Conservation (phyloP, 2,888 invertebrate genomes). For the Tetanocera ferruginea region DNA sequence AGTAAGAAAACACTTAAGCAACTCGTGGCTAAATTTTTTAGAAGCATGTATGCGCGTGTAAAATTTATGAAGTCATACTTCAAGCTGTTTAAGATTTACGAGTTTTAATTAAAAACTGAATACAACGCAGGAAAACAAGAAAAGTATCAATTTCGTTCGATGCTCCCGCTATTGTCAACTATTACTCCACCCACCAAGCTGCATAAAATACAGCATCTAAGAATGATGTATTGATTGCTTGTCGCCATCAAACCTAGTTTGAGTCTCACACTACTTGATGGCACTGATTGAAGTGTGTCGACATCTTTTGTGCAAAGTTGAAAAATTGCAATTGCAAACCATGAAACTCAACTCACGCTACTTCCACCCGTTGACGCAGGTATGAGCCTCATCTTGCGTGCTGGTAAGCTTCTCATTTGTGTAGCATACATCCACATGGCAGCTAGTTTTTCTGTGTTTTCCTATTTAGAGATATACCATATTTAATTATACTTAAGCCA, state of each 20-base stretch:
- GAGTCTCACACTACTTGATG: not conserved
- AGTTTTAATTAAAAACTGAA: constrained; percentile 22
- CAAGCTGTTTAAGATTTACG: constrained; percentile 18
- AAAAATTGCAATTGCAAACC: not conserved
- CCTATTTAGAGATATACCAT: constrained; percentile 45
- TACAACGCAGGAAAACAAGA: not conserved
- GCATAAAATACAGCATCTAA: not conserved
- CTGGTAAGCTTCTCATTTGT: constrained; percentile 57
- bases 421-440: constrained; percentile 65
- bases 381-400: constrained; percentile 61
- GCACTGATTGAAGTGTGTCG: not conserved
- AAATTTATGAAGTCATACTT: constrained; percentile 12
- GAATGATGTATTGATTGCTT: too few relatives aligned
- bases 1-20: not conserved
- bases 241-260: not conserved
- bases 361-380: constrained; percentile 61
- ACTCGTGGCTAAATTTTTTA: not conserved
- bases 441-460: constrained; percentile 61
- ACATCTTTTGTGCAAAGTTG: not conserved
- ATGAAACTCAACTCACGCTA: constrained; percentile 50
- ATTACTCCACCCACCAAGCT: not conserved
- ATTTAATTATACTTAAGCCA: not conserved
- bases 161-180: not conserved
- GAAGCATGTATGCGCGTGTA: not conserved
- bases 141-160: not conserved